Percentiles rank a stretch among this genome's conserved stretches.
These are phyloP conservation scores for Clarias gariepinus DNA, from an alignment of 2,113 vertebrate species.

Conservation along the genomic window DNA sequence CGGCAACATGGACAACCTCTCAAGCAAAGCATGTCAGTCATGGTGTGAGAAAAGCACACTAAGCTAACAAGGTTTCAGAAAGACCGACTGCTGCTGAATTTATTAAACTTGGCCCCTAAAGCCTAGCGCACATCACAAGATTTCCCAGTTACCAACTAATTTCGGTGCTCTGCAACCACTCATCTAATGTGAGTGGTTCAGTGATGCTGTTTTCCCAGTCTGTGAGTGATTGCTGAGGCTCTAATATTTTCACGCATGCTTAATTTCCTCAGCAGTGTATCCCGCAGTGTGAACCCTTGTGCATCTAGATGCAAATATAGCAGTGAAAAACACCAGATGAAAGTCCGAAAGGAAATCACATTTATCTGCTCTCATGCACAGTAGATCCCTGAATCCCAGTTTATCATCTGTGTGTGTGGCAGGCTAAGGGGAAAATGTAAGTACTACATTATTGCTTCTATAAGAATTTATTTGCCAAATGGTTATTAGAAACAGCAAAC, in stretches of 20 bases:
- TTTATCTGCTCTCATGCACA: background rate
- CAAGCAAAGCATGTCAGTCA: background rate
- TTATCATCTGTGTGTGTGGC: background rate
- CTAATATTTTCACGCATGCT: constrained; percentile 2
- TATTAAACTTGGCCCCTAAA: background rate
- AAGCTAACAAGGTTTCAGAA: background rate
- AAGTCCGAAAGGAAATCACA: background rate
- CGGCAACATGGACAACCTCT: background rate
- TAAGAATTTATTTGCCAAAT: background rate
- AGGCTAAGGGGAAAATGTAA: background rate
- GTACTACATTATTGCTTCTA: background rate
- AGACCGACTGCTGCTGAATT: background rate
- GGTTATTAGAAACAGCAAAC: background rate
- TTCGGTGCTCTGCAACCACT: background rate
- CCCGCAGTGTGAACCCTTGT: background rate
- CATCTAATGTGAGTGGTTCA: background rate
- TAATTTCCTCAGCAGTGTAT: background rate
- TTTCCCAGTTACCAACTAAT: background rate
- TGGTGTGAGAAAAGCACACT: background rate
- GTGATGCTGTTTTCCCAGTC: background rate
- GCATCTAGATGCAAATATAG: background rate
- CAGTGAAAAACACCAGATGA: background rate
- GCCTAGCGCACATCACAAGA: background rate
- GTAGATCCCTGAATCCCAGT: background rate
- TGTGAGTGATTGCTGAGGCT: background rate